Base-by-base conservation (phyloP, 2,797 vertebrate genomes). In the Geotria australis region DNA sequence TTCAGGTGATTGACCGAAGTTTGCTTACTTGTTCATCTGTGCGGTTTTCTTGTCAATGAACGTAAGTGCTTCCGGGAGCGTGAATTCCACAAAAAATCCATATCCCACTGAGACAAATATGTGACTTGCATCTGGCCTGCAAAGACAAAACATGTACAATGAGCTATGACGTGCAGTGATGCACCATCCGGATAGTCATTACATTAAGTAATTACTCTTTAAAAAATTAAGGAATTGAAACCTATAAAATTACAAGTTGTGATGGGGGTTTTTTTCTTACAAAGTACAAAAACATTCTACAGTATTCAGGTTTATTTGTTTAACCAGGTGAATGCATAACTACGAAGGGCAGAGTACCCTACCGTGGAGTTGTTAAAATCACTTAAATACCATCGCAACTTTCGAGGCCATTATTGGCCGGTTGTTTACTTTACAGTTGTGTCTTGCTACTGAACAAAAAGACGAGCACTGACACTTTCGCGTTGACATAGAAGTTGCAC, bases 31-130 rank as follows among this genome's bases (percentile, higher is more conserved):
- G 56, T 76, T 83, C 46, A 88, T 75, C 62, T 83, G 78, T 65
- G 47, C 73, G 49, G 73, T 81, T 65, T 85, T 86, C 64, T 76
- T 81, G 48, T 83, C 76, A 58, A 85, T 80, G 63, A 86, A 86
- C 8, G 64, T 66, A 61, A 86, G 74, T 2, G 83, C 83, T 63
- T 86, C 83, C 2, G 71, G 61, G 57, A 79, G 68, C 2, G 68
- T 80, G 69, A 88, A 69, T 63, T 88, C 82, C 47, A 82, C 73
- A 47, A 79, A 86, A 68, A 88, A 86, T 6, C 83, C 81, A 51
- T 77, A 85, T 46, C 81, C 83, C 7, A 86, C 67, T 1, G 77
- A 73, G 59, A 88, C 73, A 3, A 70, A 80, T 62, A 88, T 77
- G 65, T 66, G 78, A 56, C 80, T 80, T 1, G 76, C 58, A 61